phyloP scores from a whole-genome alignment of 2,113 vertebrate genomes.

The Rattus rattus region DNA sequence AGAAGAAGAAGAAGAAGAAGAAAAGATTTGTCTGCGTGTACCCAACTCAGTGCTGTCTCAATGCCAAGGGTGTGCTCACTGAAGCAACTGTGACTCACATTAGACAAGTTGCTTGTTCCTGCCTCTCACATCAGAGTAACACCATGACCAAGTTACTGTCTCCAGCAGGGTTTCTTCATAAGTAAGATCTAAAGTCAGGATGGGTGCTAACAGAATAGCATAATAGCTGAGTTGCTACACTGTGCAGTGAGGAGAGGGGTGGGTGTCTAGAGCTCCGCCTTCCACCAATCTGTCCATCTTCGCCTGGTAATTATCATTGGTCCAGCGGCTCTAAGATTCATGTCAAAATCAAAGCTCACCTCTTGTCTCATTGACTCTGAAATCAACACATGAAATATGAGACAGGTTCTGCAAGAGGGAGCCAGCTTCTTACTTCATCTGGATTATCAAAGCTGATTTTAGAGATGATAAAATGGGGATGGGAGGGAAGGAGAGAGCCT shows the following conservation, averaged over 20 bases:
- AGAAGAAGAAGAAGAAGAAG: too few relatives aligned
- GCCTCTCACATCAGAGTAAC: background rate
- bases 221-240: background rate
- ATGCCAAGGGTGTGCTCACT: background rate
- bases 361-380: background rate
- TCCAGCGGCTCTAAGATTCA: background rate
- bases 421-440: background rate
- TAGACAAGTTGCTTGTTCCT: background rate
- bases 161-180: background rate
- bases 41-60: background rate
- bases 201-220: background rate
- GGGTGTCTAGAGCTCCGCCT: background rate
- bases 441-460: background rate
- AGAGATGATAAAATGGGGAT: background rate
- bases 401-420: background rate
- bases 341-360: background rate
- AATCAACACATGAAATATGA: background rate
- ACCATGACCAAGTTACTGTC: accelerated
- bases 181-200: background rate
- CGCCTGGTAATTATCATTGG: background rate
- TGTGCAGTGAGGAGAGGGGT: too few relatives aligned
- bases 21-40: background rate
- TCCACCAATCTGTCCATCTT: background rate
- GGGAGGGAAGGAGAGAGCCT: background rate
- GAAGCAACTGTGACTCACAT: background rate